A percentile compares a stretch with the other conserved stretches of the same genome.
phyloP scores from a whole-genome alignment of 2,113 vertebrate species.

The Chiloscyllium plagiosum region DNA sequence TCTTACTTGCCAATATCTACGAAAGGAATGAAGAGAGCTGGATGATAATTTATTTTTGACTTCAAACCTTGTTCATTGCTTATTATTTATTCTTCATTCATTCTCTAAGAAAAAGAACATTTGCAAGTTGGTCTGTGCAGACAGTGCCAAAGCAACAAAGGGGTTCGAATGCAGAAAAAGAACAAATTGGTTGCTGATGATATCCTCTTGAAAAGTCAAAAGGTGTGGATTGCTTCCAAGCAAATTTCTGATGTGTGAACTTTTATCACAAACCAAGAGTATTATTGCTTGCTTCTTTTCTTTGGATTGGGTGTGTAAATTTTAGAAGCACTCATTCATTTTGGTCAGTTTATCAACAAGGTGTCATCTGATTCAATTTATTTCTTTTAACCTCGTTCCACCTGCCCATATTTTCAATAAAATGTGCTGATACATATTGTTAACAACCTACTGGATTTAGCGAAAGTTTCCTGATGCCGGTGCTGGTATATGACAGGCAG shows the following conservation, averaged over 20 bases:
- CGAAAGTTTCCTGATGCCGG: not conserved
- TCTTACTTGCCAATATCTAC: not conserved
- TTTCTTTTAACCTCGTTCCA: conserved; percentile 3
- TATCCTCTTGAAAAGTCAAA: not conserved
- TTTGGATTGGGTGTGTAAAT: not conserved
- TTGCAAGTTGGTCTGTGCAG: not conserved
- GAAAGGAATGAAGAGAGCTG: not conserved
- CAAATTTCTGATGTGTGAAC: not conserved
- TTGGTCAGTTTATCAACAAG: not conserved
- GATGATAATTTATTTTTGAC: not conserved
- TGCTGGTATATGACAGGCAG: not conserved
- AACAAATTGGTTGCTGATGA: not conserved
- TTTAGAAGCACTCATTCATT: not conserved
- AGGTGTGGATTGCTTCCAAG: not conserved
- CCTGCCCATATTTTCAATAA: conserved; percentile 6
- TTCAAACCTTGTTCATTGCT: conserved; percentile 14
- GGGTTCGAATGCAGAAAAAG: not conserved
- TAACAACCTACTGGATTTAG: not conserved
- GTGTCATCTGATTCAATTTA: not conserved
- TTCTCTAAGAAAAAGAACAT: not conserved
- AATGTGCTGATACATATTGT: not conserved
- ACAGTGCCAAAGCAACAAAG: not conserved
- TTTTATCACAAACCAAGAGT: conserved; percentile 8
- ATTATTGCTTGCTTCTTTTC: not conserved
- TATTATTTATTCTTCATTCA: conserved; percentile 20